Percentiles rank a stretch among this genome's conserved stretches.
phyloP scores from a whole-genome alignment of 2,888 invertebrate genomes.

The Aleiodes alternator region DNA sequence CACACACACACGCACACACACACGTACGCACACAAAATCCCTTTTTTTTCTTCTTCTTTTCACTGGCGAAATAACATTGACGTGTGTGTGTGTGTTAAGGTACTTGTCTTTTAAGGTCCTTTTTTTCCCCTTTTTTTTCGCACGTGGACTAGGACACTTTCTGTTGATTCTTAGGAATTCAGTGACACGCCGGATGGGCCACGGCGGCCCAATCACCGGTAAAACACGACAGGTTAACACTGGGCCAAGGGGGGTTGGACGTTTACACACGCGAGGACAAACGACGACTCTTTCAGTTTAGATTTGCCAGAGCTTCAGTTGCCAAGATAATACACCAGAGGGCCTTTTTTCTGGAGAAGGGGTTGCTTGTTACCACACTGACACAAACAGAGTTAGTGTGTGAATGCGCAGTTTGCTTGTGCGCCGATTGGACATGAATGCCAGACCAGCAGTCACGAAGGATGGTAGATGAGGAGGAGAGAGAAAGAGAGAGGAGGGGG shows the following conservation, averaged over 20 bases:
- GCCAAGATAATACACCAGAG: slow-evolving; percentile 23
- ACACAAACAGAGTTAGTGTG: neutral
- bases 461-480: neutral
- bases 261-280: slow-evolving; percentile 31
- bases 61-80: neutral
- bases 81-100: no score
- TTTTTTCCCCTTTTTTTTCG: neutral
- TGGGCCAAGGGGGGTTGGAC: neutral
- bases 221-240: slow-evolving; percentile 21
- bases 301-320: slow-evolving; percentile 4
- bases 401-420: slow-evolving; percentile 48
- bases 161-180: neutral
- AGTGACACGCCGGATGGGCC: slow-evolving; percentile 31
- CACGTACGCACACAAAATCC: neutral
- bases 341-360: neutral
- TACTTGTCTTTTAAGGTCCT: no score
- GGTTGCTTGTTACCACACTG: slow-evolving; percentile 6
- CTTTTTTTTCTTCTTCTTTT: neutral
- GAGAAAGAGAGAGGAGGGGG: slow-evolving; percentile 35
- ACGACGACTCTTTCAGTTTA: slow-evolving; percentile 25
- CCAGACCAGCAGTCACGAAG: slow-evolving; percentile 43
- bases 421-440: slow-evolving; percentile 54
- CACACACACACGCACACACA: neutral
- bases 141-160: neutral
- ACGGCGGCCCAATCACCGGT: slow-evolving; percentile 26